phyloP scores from a whole-genome alignment of 2,797 vertebrate species.

The Tokudaia muenninki region DNA sequence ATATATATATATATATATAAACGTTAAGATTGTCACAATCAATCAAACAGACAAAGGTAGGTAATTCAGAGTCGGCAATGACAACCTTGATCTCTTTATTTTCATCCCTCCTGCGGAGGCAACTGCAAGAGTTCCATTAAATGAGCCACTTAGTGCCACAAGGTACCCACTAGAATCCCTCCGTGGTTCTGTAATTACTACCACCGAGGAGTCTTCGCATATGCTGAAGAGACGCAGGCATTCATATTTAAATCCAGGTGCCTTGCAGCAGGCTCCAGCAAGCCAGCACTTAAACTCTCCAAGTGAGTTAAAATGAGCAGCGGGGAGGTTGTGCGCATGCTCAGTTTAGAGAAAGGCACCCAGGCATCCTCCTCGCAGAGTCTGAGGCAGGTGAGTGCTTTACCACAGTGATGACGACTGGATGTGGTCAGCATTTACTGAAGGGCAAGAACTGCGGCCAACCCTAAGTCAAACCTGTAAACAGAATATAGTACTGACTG shows the following conservation, averaged over 20 bases:
- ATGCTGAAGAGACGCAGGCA: neutral
- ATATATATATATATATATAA: neutral
- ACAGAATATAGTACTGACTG: neutral
- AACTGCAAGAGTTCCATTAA: constrained; percentile 28
- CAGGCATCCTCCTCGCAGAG: neutral
- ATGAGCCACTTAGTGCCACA: constrained; percentile 32
- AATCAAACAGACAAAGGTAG: constrained; percentile 71
- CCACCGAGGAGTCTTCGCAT: neutral
- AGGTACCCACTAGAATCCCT: constrained; percentile 12
- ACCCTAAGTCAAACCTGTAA: constrained; percentile 35
- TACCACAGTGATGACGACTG: neutral
- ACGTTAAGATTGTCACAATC: constrained; percentile 75
- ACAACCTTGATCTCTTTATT: constrained; percentile 26
- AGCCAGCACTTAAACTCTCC: neutral
- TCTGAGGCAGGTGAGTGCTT: neutral
- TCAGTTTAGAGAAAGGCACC: neutral
- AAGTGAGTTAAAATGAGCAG: neutral
- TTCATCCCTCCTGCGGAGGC: constrained; percentile 24
- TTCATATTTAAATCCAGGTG: neutral
- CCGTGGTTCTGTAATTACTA: constrained; percentile 31
- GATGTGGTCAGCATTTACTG: rapidly evolving
- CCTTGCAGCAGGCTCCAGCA: neutral
- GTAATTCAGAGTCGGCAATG: constrained; percentile 51
- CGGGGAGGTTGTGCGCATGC: neutral
- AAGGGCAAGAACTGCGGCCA: neutral